These are phyloP conservation scores for Brachionus paranguensis DNA, from an alignment of 1,140 invertebrate genomes.

Conservation along the genomic window DNA sequence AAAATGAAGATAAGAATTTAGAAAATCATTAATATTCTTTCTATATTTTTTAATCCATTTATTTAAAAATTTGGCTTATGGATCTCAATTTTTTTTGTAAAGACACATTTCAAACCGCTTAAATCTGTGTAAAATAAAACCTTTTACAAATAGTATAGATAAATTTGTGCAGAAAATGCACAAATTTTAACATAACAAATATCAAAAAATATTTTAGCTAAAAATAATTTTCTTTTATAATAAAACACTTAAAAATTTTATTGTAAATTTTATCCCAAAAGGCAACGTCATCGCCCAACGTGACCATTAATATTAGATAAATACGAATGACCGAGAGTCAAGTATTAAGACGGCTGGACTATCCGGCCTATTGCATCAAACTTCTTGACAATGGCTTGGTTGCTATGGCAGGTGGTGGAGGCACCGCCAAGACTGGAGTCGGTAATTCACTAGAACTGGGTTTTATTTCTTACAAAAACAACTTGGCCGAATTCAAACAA, in stretches of 20 bases:
- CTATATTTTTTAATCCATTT: no score
- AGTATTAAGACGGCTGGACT: neutral
- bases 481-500: constrained; percentile 17
- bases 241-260: neutral
- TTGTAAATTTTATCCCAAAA: neutral
- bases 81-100: no score
- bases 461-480: neutral
- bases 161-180: neutral
- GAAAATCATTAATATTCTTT: no score
- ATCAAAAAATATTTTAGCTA: neutral
- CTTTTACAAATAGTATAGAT: neutral
- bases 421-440: constrained; percentile 11
- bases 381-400: constrained; percentile 3
- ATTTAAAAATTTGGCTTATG: no score
- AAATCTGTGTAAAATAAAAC: no score
- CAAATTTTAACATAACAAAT: neutral
- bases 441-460: constrained; percentile 15
- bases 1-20: no score
- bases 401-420: constrained; percentile 10
- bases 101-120: no score
- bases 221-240: neutral
- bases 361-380: constrained; percentile 24
- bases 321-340: constrained; percentile 1
- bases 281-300: constrained; percentile 2
- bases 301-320: neutral